Base-by-base conservation (phyloP, 2,888 invertebrate genomes). In the Synergus japonicus region DNA sequence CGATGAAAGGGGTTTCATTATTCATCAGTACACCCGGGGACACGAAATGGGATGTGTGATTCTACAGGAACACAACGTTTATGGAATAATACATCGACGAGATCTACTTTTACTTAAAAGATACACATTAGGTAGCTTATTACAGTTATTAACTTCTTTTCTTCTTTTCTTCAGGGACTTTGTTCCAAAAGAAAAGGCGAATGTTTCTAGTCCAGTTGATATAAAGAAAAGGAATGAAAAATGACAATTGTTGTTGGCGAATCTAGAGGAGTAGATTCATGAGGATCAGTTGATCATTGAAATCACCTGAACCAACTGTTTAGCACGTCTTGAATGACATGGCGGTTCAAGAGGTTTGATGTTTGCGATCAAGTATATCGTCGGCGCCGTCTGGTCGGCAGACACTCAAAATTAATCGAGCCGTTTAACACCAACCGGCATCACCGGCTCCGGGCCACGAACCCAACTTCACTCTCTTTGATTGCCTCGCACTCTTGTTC, bases 1-100 rank as follows among this genome's bases (percentile, higher is more conserved):
- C 81, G 85, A 84, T 85, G 85, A 87, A 87, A 87, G 84, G 81
- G 77, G 76, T 79, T 86, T 87, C 86, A 86, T 87, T 87, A 87
- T 87, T 86, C 86, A 86, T 84, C 84, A 83, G 82, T 83, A 10
- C 22, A 60, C 60, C 22, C 12, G 22, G 60, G 22, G 60, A 60
- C 13, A 60, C 12, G 22, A 60, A 60, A 10, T 22, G 1, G 13
- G 22, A 60, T 60, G 18, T 60, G 60, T 60, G 60, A 60, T 22
- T 60, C 22, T 54, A 54, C 54, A 54, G 54, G 54, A 54, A n/a
- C 54, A 54, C 54, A 54, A 54, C 54, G 54, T n/a, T 54, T 54
- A 54, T 9, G n/a, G 54, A 54, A 54, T n/a, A 54, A 54, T n/a
- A n/a, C 54, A 49, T 49, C 49, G 15, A 49, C 49, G 49, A 49